phyloP scores from a whole-genome alignment of 2,797 vertebrate species.

The Muraenolepis orangiensis region DNA sequence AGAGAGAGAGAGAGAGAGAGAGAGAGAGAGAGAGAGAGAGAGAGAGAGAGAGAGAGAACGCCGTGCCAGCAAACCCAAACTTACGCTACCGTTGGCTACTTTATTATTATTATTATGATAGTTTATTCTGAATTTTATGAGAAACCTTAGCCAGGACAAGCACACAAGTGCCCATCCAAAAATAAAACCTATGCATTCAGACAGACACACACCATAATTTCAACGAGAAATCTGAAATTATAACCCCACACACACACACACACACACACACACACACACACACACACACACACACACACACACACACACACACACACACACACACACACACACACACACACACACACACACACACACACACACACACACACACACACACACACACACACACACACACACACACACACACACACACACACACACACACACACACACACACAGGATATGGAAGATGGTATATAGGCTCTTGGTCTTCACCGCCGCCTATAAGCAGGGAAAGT shows the following conservation, averaged over 20 bases:
- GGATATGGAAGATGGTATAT: conserved; percentile 51
- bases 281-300: conserved; percentile 52
- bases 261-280: conserved; percentile 39
- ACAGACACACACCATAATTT: conserved; percentile 13
- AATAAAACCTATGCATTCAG: not conserved
- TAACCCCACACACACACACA: conserved; percentile 36
- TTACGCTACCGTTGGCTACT: conserved; percentile 25
- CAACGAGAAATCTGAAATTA: too few relatives aligned
- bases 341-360: conserved; percentile 15
- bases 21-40: too few relatives aligned
- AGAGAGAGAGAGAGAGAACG: too few relatives aligned
- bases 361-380: conserved; percentile 26
- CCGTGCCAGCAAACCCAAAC: conserved; percentile 48
- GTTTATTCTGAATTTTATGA: conserved; percentile 50
- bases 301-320: conserved; percentile 5
- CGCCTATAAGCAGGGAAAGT: conserved; percentile 54
- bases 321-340: conserved; percentile 32
- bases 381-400: conserved; percentile 43
- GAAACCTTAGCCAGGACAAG: conserved; percentile 35
- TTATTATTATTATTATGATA: too few relatives aligned
- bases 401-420: conserved; percentile 37
- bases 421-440: conserved; percentile 41
- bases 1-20: too few relatives aligned
- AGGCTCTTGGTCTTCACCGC: conserved; percentile 34
- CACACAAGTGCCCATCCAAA: conserved; percentile 31